Evolutionary conservation across 2,797 vertebrate species (phyloP).

Genomic region (Scyliorhinus canicula): DNA sequence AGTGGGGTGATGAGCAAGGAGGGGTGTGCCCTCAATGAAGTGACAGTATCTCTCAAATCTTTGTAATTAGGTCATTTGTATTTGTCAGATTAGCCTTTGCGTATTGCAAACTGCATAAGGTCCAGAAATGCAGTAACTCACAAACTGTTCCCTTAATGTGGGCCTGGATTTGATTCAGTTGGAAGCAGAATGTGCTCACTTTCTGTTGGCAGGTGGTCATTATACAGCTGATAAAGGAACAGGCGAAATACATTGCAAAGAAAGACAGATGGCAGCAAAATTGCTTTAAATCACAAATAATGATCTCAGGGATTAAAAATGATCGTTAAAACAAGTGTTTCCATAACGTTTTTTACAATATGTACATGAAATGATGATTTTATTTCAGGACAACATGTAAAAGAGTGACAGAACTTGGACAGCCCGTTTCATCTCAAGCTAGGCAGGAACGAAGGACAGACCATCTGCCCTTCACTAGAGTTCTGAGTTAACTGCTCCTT

Average conservation of each 20-base stretch:
- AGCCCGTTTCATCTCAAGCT: not conserved
- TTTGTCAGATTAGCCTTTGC: constrained; percentile 1
- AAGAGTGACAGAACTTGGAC: constrained; percentile 25
- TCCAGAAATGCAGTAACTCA: not conserved
- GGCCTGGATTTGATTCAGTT: not conserved
- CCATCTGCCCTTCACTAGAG: constrained; percentile 27
- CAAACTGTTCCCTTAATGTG: not conserved
- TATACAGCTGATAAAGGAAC: constrained; percentile 9
- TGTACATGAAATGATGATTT: constrained; percentile 19
- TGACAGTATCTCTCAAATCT: not conserved
- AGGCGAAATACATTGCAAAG: constrained; percentile 18
- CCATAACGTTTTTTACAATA: not conserved
- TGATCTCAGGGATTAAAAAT: constrained; percentile 18
- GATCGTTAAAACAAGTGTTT: not conserved
- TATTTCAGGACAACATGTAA: constrained; percentile 1
- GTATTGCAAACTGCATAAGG: not conserved
- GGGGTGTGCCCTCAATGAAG: not conserved
- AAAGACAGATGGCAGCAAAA: not conserved
- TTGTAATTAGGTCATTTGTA: not conserved
- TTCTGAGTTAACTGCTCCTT: not conserved
- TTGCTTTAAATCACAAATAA: not conserved
- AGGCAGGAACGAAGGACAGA: not conserved
- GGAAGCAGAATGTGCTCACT: not conserved
- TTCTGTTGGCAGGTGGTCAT: not conserved
- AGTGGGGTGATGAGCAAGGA: not conserved